A percentile compares a stretch with the other conserved stretches of the same genome.
These are phyloP conservation scores for Scortum barcoo DNA, from an alignment of 2,113 vertebrate genomes.

Conservation along the genomic window DNA sequence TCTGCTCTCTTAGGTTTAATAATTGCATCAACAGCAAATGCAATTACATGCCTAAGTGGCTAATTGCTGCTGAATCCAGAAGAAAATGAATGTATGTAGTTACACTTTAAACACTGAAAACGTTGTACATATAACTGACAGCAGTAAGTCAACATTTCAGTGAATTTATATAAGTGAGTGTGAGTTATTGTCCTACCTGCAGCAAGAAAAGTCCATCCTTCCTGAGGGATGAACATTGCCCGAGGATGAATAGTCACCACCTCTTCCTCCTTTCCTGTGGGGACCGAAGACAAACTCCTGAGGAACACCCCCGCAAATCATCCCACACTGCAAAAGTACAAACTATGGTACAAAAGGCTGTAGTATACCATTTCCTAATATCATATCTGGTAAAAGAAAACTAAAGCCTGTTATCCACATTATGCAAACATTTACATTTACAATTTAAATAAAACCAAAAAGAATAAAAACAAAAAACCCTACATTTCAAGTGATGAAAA, in stretches of 20 bases:
- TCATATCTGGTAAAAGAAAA: background rate
- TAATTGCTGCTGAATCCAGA: slow-evolving; percentile 10
- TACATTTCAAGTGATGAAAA: background rate
- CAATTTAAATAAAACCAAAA: background rate
- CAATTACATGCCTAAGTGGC: background rate
- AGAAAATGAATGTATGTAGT: background rate
- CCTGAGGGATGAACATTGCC: slow-evolving; percentile 86
- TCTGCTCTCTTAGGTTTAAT: background rate
- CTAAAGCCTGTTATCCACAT: background rate
- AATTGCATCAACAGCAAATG: background rate
- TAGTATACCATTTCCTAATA: background rate
- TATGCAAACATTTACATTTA: background rate
- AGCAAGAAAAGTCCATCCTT: slow-evolving; percentile 89
- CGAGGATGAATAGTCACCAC: slow-evolving; percentile 89
- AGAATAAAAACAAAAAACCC: background rate
- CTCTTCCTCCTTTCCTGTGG: slow-evolving; percentile 85
- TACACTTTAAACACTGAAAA: no score
- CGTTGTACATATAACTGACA: background rate
- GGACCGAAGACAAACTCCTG: slow-evolving; percentile 52
- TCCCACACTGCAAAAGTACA: background rate
- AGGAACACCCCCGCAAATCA: slow-evolving; percentile 14
- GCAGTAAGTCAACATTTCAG: background rate
- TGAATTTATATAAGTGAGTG: no score
- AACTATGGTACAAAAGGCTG: background rate
- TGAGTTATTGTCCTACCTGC: slow-evolving; percentile 85